Conservation (phyloP, 2,888 invertebrate genomes). For the Agriotes lineatus region DNA sequence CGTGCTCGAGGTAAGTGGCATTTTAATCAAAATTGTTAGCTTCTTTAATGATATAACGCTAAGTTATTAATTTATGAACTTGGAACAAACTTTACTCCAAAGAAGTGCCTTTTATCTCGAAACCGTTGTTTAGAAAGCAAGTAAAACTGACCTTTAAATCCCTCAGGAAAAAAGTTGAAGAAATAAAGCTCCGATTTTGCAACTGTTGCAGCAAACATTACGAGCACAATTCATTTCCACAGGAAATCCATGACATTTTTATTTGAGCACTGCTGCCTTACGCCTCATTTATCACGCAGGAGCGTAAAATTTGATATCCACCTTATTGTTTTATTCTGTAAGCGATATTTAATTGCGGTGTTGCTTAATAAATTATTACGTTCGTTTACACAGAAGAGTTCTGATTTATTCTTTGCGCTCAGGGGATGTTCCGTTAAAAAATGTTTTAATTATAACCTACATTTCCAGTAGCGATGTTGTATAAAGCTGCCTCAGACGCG, state of each 20-base stretch:
- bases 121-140: no score
- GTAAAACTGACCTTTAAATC: neutral
- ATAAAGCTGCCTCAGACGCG: no score
- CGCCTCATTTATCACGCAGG: neutral
- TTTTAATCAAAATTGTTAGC: neutral
- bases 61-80: neutral
- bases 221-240: neutral
- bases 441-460: neutral
- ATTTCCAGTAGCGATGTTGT: no score
- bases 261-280: neutral
- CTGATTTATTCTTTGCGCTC: slow-evolving; percentile 1
- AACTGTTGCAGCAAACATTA: neutral
- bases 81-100: no score
- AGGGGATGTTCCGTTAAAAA: slow-evolving; percentile 7
- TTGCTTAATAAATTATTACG: slow-evolving; percentile 14
- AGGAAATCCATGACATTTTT: neutral
- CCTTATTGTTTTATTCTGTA: slow-evolving; percentile 21
- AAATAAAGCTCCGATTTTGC: neutral
- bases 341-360: slow-evolving; percentile 15
- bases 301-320: slow-evolving; percentile 1
- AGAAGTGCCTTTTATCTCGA: no score
- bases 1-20: slow-evolving; percentile 84
- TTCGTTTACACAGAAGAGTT: neutral
- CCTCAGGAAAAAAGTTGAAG: neutral
- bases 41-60: neutral